phyloP scores from a whole-genome alignment of 2,888 invertebrate genomes.

The Perizoma flavofasciatum region DNA sequence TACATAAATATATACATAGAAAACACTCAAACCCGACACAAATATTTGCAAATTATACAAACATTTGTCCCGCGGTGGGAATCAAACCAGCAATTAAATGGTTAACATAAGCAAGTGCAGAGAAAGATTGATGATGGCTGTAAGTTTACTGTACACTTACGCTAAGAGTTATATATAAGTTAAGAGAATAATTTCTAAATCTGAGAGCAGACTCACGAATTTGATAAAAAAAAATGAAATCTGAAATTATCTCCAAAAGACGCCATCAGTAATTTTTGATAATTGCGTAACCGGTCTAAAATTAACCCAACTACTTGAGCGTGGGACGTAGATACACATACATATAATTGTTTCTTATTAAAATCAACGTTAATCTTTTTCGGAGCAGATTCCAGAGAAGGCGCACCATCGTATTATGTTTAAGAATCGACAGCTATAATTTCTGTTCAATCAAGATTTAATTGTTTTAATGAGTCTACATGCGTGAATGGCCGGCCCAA shows the following conservation, averaged over 20 bases:
- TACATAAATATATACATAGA: no score
- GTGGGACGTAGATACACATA: slow-evolving; percentile 77
- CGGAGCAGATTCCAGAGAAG: slow-evolving; percentile 77
- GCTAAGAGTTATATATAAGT: no score
- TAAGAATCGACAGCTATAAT: slow-evolving; percentile 84
- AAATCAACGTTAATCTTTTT: slow-evolving; percentile 82
- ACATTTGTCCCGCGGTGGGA: no score
- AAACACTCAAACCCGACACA: no score
- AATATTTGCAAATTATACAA: no score
- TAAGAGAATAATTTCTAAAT: slow-evolving; percentile 45
- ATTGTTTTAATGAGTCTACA: slow-evolving; percentile 84
- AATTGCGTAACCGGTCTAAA: slow-evolving; percentile 77
- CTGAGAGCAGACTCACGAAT: slow-evolving; percentile 37
- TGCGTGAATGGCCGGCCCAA: slow-evolving; percentile 84
- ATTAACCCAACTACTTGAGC: slow-evolving; percentile 74
- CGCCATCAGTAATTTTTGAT: slow-evolving; percentile 80
- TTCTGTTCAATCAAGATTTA: slow-evolving; percentile 85
- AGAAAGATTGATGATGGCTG: no score
- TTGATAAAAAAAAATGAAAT: slow-evolving; percentile 67
- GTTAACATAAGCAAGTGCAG: no score
- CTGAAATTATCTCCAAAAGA: slow-evolving; percentile 70
- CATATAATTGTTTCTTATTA: slow-evolving; percentile 83
- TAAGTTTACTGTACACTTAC: no score
- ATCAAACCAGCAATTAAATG: no score
- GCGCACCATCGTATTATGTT: slow-evolving; percentile 79